Conservation (phyloP, 92 coral and sea anemone genomes). For the Virgularia gustaviana region DNA sequence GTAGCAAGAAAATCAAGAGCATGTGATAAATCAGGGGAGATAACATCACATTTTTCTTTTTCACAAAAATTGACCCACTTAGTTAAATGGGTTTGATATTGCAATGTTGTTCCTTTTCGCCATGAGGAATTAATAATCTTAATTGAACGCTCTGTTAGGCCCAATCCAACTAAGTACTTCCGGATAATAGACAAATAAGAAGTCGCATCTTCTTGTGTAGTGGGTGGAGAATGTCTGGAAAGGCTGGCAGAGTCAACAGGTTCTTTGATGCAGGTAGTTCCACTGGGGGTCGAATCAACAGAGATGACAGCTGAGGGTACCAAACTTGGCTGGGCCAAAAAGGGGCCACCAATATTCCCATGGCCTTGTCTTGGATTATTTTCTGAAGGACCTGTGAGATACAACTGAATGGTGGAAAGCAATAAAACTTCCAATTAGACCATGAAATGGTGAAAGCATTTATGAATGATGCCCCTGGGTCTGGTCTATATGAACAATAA, state of each 20-base stretch:
- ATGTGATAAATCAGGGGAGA: conserved; percentile 36
- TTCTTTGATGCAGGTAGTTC: conserved; percentile 39
- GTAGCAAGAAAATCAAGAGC: conserved; percentile 47
- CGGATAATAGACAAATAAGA: conserved; percentile 45
- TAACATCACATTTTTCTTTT: conserved; percentile 24
- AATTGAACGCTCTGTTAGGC: conserved; percentile 38
- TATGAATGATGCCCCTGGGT: conserved; percentile 48
- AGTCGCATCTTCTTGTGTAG: conserved; percentile 48
- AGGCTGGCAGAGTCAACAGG: conserved; percentile 40
- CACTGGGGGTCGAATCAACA: conserved; percentile 41
- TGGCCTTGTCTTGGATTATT: conserved; percentile 49
- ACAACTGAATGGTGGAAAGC: conserved; percentile 65
- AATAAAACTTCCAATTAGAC: conserved; percentile 35
- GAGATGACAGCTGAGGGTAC: conserved; percentile 34
- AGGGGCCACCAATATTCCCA: conserved; percentile 49
- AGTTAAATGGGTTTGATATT: conserved; percentile 35
- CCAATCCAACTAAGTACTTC: conserved; percentile 41
- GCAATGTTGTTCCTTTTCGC: conserved; percentile 48
- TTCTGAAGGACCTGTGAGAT: conserved; percentile 49
- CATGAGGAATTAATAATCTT: conserved; percentile 43
- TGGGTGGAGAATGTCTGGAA: conserved; percentile 43
- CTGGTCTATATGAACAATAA: conserved; percentile 51
- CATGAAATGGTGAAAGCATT: conserved; percentile 60
- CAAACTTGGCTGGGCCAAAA: conserved; percentile 49
- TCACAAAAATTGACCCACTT: conserved; percentile 53